Evolutionary conservation across 2,888 invertebrate genomes (phyloP).

Genomic region (Eumerus sabulonum): DNA sequence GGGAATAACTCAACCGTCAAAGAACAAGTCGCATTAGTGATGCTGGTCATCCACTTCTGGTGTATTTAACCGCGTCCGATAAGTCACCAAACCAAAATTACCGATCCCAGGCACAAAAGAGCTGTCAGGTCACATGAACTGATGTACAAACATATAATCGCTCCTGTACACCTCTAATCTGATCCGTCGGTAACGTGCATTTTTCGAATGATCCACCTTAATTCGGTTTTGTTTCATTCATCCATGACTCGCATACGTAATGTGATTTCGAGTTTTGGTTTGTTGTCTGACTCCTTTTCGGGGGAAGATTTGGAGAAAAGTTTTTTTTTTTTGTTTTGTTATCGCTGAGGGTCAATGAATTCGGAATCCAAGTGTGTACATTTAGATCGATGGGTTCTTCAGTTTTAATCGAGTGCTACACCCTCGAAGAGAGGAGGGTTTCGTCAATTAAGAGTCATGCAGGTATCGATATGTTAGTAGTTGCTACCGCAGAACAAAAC

Average conservation of each 20-base stretch:
- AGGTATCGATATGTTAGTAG: constrained; percentile 50
- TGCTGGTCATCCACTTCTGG: too few relatives aligned
- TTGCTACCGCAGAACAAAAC: constrained; percentile 37
- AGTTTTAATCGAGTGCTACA: constrained; percentile 18
- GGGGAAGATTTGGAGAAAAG: constrained; percentile 15
- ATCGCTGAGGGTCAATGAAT: constrained; percentile 40
- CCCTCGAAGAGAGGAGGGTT: constrained; percentile 32
- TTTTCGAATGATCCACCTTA: constrained; percentile 10
- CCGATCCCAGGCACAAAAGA: constrained; percentile 47
- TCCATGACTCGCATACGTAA: constrained; percentile 51
- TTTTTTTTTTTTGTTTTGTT: constrained; percentile 5
- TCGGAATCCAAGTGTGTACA: background rate
- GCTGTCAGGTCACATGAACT: constrained; percentile 10
- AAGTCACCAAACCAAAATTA: constrained; percentile 7
- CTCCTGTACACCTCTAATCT: constrained; percentile 50
- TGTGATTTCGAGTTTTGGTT: constrained; percentile 26
- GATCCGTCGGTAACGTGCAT: constrained; percentile 29
- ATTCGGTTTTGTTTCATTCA: background rate
- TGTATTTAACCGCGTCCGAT: too few relatives aligned
- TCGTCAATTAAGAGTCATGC: constrained; percentile 52
- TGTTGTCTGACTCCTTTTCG: constrained; percentile 15
- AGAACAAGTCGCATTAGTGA: too few relatives aligned
- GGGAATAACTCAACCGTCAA: too few relatives aligned
- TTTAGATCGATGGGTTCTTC: background rate
- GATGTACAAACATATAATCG: constrained; percentile 22